These are phyloP conservation scores for Drosophila falleni DNA, from an alignment of 2,888 invertebrate genomes.

Conservation along the genomic window DNA sequence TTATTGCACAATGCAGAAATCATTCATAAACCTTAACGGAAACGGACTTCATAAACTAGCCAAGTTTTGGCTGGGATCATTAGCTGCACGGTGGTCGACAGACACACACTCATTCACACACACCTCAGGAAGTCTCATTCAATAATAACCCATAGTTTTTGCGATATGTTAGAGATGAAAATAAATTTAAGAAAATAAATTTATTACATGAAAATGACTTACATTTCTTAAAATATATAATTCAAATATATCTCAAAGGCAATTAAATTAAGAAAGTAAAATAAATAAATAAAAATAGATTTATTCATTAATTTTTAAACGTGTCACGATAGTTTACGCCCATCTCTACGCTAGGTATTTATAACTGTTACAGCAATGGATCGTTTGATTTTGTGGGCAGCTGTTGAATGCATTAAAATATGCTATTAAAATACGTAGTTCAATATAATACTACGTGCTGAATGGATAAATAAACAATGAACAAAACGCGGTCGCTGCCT, in stretches of 20 bases:
- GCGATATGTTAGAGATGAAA: not conserved
- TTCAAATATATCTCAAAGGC: not conserved
- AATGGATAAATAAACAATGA: slow-evolving; percentile 51
- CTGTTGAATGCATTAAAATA: slow-evolving; percentile 42
- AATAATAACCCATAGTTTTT: slow-evolving; percentile 47
- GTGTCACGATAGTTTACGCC: slow-evolving; percentile 9
- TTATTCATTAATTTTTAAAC: not conserved
- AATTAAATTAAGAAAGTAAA: not conserved
- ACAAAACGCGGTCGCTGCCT: slow-evolving; percentile 27
- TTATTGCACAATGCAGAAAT: slow-evolving; percentile 49
- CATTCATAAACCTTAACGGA: slow-evolving; percentile 57
- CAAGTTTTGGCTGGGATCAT: slow-evolving; percentile 40
- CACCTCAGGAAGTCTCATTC: slow-evolving; percentile 33
- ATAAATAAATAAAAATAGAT: not conserved
- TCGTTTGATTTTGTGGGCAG: slow-evolving; percentile 49
- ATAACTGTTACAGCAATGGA: slow-evolving; percentile 20
- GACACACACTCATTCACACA: not conserved
- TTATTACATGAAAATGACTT: not conserved
- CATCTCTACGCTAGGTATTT: slow-evolving; percentile 18
- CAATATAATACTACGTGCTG: slow-evolving; percentile 54
- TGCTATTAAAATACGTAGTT: slow-evolving; percentile 34
- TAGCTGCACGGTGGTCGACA: slow-evolving; percentile 23
- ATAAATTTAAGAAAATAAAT: not conserved
- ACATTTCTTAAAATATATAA: not conserved
- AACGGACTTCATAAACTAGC: slow-evolving; percentile 56